Conservation (phyloP, 2,797 vertebrate species). For the Propithecus perrieri region DNA sequence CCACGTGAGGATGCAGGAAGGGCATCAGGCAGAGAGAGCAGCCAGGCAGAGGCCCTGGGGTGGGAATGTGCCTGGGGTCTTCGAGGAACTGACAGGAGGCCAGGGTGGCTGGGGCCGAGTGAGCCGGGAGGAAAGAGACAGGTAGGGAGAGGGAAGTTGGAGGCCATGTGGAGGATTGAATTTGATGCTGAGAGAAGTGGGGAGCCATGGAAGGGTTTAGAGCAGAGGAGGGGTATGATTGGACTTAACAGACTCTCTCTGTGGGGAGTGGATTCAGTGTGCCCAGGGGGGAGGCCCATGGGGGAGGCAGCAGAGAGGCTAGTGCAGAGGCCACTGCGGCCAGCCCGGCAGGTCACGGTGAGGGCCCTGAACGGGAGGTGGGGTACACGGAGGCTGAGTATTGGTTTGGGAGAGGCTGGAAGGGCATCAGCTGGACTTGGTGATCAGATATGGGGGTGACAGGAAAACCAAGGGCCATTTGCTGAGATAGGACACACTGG, state of each 20-base stretch:
- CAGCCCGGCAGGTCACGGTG: accelerated
- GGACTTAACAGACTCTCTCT: not conserved
- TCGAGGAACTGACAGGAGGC: not conserved
- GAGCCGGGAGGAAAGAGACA: not conserved
- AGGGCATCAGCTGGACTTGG: not conserved
- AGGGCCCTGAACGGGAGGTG: not conserved
- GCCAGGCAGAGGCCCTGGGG: not conserved
- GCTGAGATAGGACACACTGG: no score
- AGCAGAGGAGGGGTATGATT: not conserved
- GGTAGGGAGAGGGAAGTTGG: not conserved
- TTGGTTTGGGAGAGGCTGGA: not conserved
- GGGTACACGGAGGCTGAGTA: not conserved
- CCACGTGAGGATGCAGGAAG: not conserved
- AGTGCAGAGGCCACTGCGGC: not conserved
- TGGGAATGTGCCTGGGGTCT: not conserved
- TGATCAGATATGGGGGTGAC: not conserved
- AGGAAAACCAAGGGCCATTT: not conserved
- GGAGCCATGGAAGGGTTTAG: not conserved
- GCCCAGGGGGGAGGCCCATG: not conserved
- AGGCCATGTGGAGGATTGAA: not conserved
- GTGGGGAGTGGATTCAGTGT: not conserved
- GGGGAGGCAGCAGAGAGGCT: not conserved
- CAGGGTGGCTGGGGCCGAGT: not conserved
- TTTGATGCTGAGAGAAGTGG: not conserved
- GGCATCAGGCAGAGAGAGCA: not conserved